phyloP scores from a whole-genome alignment of 2,113 vertebrate species.

The Micronycteris hirsuta region DNA sequence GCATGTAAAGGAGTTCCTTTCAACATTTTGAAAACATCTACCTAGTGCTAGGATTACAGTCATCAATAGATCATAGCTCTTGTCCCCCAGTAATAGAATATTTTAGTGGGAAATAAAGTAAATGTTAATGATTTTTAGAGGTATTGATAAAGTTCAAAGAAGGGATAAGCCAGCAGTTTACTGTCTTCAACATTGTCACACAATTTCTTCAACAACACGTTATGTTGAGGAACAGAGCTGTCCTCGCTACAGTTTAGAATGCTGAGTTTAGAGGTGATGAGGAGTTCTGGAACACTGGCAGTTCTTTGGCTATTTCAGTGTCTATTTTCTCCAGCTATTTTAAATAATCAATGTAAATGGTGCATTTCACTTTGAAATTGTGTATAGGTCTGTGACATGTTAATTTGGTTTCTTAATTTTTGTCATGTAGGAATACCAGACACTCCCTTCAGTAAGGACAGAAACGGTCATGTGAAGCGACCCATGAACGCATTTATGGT shows the following conservation, averaged over 20 bases:
- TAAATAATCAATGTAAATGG: constrained; percentile 1
- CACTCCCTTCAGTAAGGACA: constrained; percentile 79
- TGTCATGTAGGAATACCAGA: constrained; percentile 80
- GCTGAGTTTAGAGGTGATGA: constrained; percentile 22
- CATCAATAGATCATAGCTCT: not conserved
- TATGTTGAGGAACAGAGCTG: not conserved
- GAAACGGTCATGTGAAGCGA: constrained; percentile 85
- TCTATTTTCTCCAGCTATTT: not conserved
- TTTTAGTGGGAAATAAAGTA: constrained; percentile 37
- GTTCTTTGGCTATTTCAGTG: constrained; percentile 40
- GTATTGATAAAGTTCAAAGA: constrained; percentile 36
- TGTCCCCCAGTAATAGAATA: not conserved
- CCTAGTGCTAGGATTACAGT: not conserved
- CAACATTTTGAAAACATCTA: not conserved
- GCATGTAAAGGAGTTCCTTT: constrained; percentile 2
- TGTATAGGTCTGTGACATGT: not conserved
- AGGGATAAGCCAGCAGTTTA: not conserved
- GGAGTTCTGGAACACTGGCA: constrained; percentile 31
- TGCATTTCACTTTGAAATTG: constrained; percentile 39
- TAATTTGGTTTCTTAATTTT: constrained; percentile 69
- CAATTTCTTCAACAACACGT: not conserved
- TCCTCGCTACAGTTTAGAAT: constrained; percentile 41
- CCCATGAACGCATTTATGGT: constrained; percentile 92
- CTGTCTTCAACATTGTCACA: not conserved
- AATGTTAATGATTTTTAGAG: not conserved